These are phyloP conservation scores for Lochmaea crataegi DNA, from an alignment of 2,888 invertebrate genomes.

Conservation along the genomic window DNA sequence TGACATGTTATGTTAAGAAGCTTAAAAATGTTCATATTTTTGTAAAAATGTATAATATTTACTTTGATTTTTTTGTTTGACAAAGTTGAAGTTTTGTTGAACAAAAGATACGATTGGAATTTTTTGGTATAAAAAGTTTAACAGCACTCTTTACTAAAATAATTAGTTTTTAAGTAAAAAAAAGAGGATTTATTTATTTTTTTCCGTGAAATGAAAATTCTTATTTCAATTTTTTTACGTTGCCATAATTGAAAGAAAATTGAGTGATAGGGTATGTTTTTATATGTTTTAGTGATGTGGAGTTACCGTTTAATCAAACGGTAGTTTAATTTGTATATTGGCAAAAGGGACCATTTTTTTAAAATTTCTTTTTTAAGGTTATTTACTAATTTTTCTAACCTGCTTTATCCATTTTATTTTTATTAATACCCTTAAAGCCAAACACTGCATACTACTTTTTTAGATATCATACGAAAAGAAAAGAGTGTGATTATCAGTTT, in stretches of 20 bases:
- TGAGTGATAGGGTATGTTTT: slow-evolving; percentile 44
- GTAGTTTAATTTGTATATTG: slow-evolving; percentile 54
- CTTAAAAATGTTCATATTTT: slow-evolving; percentile 63
- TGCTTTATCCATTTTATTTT: slow-evolving; percentile 46
- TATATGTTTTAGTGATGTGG: slow-evolving; percentile 51
- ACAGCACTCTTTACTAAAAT: slow-evolving; percentile 26
- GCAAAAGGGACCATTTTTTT: slow-evolving; percentile 62
- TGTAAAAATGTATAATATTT: slow-evolving; percentile 57
- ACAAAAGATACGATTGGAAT: slow-evolving; percentile 41
- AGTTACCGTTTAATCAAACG: slow-evolving; percentile 45
- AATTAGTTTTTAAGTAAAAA: slow-evolving; percentile 20
- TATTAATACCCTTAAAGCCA: slow-evolving; percentile 30
- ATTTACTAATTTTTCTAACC: slow-evolving; percentile 58
- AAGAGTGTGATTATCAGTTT: slow-evolving; percentile 59
- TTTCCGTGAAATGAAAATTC: slow-evolving; percentile 22
- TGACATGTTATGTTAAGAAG: slow-evolving; percentile 58
- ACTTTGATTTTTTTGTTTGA: slow-evolving; percentile 41
- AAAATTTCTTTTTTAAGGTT: slow-evolving; percentile 52
- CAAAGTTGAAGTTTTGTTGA: slow-evolving; percentile 54
- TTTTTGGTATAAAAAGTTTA: slow-evolving; percentile 38
- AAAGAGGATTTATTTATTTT: slow-evolving; percentile 28
- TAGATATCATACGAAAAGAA: slow-evolving; percentile 30
- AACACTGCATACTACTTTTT: slow-evolving; percentile 36
- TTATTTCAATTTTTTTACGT: slow-evolving; percentile 24
- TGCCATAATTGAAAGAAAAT: slow-evolving; percentile 30